Base-by-base conservation (phyloP, 2,113 vertebrate genomes). In the Ceyx cyanopectus region DNA sequence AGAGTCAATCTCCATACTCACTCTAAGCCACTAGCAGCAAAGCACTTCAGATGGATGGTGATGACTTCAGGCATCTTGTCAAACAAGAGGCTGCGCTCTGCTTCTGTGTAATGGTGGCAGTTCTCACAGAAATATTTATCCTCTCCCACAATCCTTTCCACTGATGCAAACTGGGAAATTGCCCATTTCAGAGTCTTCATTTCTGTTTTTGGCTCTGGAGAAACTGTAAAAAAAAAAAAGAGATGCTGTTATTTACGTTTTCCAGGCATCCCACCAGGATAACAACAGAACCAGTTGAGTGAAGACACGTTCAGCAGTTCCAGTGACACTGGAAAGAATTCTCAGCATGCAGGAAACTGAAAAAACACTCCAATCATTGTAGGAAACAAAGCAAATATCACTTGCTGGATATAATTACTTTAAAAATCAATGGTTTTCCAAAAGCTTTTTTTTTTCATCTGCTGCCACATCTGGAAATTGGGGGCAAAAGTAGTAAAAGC, bases 71-170 rank as follows among this genome's bases (percentile, higher is more conserved):
- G 99, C 86, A 99, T 99, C 97, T 99, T 99, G 93, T 99, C 99
- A 89, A 99, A 99, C 81, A 99, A 94, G 69, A 99, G 98, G 96
- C 99, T 99, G 84, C 99, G 98, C 95, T 99, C 99, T 0, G 99
- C 99, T 97, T 99, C 99, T 1, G 99, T 98, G 97, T 99, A 99
- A 91, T 99, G 99, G 82, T 97, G 98, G 91, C 99, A 99, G 41
- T 99, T 99, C 96, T 99, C 99, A 86, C 99, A 99, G 97, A 99
- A 99, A 92, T 99, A 99, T 84, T 99, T 99, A 94, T 99, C 99
- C 96, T 99, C 98, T 60, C 99, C 99, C 54, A 99, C 98, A 84
- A 99, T 99, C 92, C 99, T 98, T 96, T 99, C 99, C 97, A 99
- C 99, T 2, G 99, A 99, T 2, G 99, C 99, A 97, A 99, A 99